Percentiles rank a stretch among this genome's conserved stretches.
Evolutionary conservation across 2,797 vertebrate species (phyloP).

Genomic region (Valencia hispanica): DNA sequence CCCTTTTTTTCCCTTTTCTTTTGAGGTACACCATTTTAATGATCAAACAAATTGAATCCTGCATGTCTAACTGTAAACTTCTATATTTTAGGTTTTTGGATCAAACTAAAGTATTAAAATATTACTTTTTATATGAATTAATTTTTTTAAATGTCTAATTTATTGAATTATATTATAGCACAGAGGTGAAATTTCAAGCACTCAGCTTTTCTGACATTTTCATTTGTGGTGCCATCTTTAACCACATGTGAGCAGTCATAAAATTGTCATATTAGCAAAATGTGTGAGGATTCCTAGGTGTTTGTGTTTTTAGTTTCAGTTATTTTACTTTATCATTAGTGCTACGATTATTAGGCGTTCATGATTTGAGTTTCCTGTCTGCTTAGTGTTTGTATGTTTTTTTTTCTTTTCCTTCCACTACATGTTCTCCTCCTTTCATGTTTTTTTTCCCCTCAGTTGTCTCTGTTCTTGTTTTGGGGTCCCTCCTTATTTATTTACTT

Average conservation of each 20-base stretch:
- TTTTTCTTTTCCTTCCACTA: too few relatives aligned
- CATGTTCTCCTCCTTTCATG: too few relatives aligned
- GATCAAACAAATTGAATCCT: background rate
- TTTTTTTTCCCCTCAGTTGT: too few relatives aligned
- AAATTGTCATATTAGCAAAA: background rate
- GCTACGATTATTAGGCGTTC: too few relatives aligned
- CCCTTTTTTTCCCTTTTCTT: background rate
- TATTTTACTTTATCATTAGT: too few relatives aligned
- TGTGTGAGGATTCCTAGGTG: too few relatives aligned
- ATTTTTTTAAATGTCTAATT: background rate
- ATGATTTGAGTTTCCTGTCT: too few relatives aligned
- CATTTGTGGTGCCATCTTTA: background rate
- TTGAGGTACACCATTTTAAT: background rate
- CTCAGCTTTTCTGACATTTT: background rate
- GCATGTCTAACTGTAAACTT: background rate
- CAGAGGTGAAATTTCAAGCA: background rate
- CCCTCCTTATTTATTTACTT: too few relatives aligned
- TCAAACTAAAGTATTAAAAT: background rate
- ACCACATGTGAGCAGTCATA: background rate
- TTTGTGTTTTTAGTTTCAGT: too few relatives aligned
- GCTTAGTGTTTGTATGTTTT: too few relatives aligned
- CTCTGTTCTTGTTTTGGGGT: too few relatives aligned
- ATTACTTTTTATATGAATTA: background rate
- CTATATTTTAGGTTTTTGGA: background rate
- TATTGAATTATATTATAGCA: background rate